Evolutionary conservation across 64 coral and sea anemone genomes (phyloP).

Genomic region (Pocillopora verrucosa): DNA sequence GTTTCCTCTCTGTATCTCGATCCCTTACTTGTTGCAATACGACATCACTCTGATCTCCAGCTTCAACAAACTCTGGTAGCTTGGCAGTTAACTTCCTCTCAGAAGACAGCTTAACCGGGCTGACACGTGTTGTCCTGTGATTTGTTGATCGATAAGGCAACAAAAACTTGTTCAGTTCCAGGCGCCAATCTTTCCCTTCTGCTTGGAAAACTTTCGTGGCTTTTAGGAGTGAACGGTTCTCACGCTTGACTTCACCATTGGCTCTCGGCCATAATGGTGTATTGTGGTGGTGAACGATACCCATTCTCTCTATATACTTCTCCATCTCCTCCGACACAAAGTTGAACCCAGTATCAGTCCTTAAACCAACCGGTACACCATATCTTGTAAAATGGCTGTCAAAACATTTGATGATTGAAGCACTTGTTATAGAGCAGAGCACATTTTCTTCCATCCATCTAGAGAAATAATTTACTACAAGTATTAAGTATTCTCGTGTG

Average conservation of each 20-base stretch:
- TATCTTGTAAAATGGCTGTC: slow-evolving; percentile 32
- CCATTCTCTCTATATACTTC: slow-evolving; percentile 30
- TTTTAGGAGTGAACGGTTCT: slow-evolving; percentile 30
- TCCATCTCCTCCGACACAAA: not conserved
- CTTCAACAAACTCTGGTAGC: slow-evolving; percentile 4
- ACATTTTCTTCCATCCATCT: slow-evolving; percentile 46
- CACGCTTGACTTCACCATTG: slow-evolving; percentile 30
- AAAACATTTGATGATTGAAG: slow-evolving; percentile 7
- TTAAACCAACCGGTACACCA: slow-evolving; percentile 21
- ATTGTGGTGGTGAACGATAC: not conserved
- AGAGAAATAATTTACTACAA: slow-evolving; percentile 44
- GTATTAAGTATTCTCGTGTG: slow-evolving; percentile 43
- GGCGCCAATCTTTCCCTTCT: not conserved
- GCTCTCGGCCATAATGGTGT: slow-evolving; percentile 39
- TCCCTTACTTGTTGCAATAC: slow-evolving; percentile 6
- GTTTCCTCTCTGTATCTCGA: slow-evolving; percentile 20
- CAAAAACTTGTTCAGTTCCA: slow-evolving; percentile 3
- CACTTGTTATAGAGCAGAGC: slow-evolving; percentile 7
- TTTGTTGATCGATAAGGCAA: not conserved
- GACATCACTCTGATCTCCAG: too few relatives aligned
- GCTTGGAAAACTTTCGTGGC: slow-evolving; percentile 1
- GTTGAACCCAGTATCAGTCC: slow-evolving; percentile 19
- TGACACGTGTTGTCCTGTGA: not conserved
- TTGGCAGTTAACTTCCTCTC: slow-evolving; percentile 19
- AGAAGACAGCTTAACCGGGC: not conserved